Evolutionary conservation across 2,113 vertebrate genomes (phyloP).

Genomic region (Elaphurus davidianus): DNA sequence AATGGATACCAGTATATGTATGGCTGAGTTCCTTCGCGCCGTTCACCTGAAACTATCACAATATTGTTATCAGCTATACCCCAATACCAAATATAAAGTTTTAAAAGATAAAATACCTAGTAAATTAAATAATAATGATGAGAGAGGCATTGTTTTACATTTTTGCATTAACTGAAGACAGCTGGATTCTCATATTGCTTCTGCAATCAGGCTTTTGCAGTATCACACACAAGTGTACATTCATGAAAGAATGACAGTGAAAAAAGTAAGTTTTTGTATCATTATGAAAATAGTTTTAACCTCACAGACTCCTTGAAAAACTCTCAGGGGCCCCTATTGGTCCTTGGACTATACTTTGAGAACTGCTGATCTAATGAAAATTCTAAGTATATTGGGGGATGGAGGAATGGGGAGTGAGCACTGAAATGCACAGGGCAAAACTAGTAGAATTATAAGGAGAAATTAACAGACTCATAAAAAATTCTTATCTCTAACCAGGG

Average conservation of each 20-base stretch:
- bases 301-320: background rate
- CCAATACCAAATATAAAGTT: background rate
- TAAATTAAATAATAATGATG: background rate
- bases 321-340: background rate
- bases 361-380: background rate
- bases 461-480: background rate
- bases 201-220: background rate
- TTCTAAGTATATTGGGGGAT: background rate
- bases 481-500: background rate
- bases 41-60: background rate
- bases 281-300: background rate
- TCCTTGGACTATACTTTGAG: background rate
- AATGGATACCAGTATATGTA: background rate
- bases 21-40: background rate
- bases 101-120: background rate
- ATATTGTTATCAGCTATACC: background rate
- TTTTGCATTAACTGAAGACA: background rate
- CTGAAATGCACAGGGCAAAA: background rate
- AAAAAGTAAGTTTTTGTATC: background rate
- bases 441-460: background rate
- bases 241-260: background rate
- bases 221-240: background rate
- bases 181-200: background rate
- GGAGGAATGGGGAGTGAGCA: background rate
- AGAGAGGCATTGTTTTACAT: background rate